Evolutionary conservation across 2,888 invertebrate genomes (phyloP), one percentile per base, ranked within the genome.

Genomic region (Patella depressa): DNA sequence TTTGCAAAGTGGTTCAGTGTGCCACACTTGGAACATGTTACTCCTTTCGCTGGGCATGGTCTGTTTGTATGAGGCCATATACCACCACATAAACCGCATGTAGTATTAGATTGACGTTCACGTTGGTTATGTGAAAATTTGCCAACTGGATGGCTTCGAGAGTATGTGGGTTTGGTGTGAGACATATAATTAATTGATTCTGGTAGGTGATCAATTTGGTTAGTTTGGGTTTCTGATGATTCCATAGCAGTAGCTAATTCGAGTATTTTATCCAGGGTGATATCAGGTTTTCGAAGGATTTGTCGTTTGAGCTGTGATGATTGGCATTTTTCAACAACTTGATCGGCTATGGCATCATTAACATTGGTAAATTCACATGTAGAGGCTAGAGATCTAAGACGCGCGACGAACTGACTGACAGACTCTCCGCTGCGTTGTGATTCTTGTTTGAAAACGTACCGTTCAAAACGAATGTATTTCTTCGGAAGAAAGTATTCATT

Each of bases 1-100:
- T 14, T 65, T 24, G 65, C 65, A 65, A 65, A 65, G 24, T 65
- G 65, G 24, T 65, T 65, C 24, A 65, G 24, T 15, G 19, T 65
- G n/a, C 65, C 65, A 65, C 65, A 65, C n/a, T 24, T 65, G 24
- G 65, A 65, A 19, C 65, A 65, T 9, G 19, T 65, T 19, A 24
- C 65, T 24, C 65, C 65, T 65, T 65, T 65, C 19, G 65, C 65
- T 65, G 65, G 65, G 14, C 65, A 65, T 65, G 65, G 65, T 65
- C 24, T 24, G 11, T 65, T 14, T 65, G 24, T n/a, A n/a, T n/a
- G n/a, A n/a, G n/a, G n/a, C n/a, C n/a, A n/a, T n/a, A n/a, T n/a
- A n/a, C n/a, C n/a, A n/a, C n/a, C n/a, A n/a, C n/a, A n/a, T n/a
- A n/a, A n/a, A n/a, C n/a, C n/a, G n/a, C n/a, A n/a, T n/a, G n/a